A percentile compares a stretch with the other conserved stretches of the same genome.
Evolutionary conservation across 2,113 vertebrate genomes (phyloP).

Genomic region (Trichomycterus rosablanca): DNA sequence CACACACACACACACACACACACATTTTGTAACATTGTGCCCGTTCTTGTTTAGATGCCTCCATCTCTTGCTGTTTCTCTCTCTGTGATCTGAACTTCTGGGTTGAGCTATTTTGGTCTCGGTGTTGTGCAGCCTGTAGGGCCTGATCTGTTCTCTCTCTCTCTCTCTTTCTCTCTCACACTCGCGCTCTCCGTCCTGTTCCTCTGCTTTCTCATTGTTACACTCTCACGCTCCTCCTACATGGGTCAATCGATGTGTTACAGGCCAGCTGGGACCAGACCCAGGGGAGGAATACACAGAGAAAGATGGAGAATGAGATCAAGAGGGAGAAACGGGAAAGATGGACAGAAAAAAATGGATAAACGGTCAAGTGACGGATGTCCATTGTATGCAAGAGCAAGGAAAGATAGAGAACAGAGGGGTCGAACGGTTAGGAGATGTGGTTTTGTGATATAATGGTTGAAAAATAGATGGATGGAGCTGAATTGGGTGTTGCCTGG

Average conservation of each 20-base stretch:
- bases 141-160: conserved; percentile 14
- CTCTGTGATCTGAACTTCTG: conserved; percentile 29
- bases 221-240: conserved; percentile 41
- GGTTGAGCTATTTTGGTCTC: conserved; percentile 32
- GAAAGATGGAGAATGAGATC: background rate
- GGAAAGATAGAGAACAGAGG: too few relatives aligned
- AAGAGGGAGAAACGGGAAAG: conserved; percentile 14
- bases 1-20: conserved; percentile 1
- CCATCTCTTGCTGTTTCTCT: background rate
- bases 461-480: too few relatives aligned
- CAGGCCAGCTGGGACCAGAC: conserved; percentile 61
- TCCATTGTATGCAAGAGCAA: too few relatives aligned
- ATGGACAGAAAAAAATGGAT: too few relatives aligned
- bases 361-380: too few relatives aligned
- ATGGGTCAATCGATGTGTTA: conserved; percentile 62
- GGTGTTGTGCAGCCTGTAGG: conserved; percentile 30
- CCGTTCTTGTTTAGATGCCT: background rate
- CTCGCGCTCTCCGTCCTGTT: conserved; percentile 5
- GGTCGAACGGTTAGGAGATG: too few relatives aligned
- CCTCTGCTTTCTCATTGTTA: conserved; percentile 1
- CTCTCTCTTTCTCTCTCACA: conserved; percentile 3
- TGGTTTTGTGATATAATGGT: too few relatives aligned
- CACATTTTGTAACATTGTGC: background rate
- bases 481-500: too few relatives aligned
- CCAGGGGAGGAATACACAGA: conserved; percentile 41